Base-by-base conservation (phyloP, 2,888 invertebrate species). In the Actias luna region DNA sequence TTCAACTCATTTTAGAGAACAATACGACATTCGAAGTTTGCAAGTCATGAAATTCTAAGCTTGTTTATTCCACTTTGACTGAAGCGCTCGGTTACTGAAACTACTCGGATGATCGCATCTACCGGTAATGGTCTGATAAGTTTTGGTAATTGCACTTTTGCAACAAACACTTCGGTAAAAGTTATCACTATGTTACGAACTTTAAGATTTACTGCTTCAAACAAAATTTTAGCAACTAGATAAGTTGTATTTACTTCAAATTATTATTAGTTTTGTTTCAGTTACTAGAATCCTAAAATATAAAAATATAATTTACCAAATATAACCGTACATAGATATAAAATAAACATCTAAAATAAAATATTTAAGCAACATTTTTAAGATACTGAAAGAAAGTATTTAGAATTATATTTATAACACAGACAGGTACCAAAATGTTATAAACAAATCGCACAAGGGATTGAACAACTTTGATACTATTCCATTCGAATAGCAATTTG, bases 1-100 rank as follows among this genome's bases (percentile, higher is more conserved):
- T 75, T 72, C 73, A 73, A 75, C 72, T 75, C 77, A 71, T 78
- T 76, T 70, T 68, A 58, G 65, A 64, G 69, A 75, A 74, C 77
- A 77, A 76, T 74, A 69, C 69, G 64, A 72, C 69, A 67, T 67
- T 52, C 65, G 64, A 65, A 63, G 63, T 68, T 66, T 60, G 55
- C 50, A 63, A 52, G 55, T 60, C 63, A 50, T 50, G 62, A 27
- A 55, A 55, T 55, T 29, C 29, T 55, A 29, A 55, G 29, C 55
- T 55, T 55, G 55, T 55, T 55, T 55, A 55, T 55, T 55, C 55
- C n/a, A 5, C 55, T 55, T 29, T n/a, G 55, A 55, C 29, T 29
- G 55, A 16, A 55, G 29, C 18, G 29, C 29, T 29, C 29, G 55
- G 55, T 55, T 55, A 29, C 55, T 55, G 29, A n/a, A 29, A 55